These are phyloP conservation scores for Tipula helvola DNA, from an alignment of 2,888 invertebrate species.

Conservation along the genomic window DNA sequence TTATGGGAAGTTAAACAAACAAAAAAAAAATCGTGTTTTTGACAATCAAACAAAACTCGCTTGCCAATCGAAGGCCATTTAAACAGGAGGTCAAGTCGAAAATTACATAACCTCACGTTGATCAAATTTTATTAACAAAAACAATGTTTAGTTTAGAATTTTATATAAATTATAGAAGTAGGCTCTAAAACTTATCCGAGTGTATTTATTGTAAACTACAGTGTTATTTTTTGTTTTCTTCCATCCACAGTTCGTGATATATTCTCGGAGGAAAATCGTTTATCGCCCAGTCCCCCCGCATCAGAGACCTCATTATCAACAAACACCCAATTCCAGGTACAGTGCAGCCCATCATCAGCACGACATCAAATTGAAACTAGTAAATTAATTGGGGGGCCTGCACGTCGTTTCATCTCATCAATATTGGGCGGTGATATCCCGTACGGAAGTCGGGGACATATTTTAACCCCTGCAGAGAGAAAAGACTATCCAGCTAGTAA, in stretches of 20 bases:
- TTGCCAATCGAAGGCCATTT: background rate
- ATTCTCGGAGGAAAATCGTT: slow-evolving; percentile 35
- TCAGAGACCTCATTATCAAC: slow-evolving; percentile 1
- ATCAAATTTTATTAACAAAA: background rate
- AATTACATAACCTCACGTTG: background rate
- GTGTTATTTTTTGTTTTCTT: slow-evolving; percentile 17
- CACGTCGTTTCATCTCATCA: slow-evolving; percentile 62
- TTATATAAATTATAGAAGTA: slow-evolving; percentile 13
- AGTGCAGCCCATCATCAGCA: background rate
- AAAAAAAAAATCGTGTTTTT: background rate
- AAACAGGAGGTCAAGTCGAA: background rate
- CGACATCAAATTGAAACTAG: background rate
- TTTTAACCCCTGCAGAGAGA: slow-evolving; percentile 68
- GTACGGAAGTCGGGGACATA: slow-evolving; percentile 66
- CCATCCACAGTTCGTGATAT: slow-evolving; percentile 42
- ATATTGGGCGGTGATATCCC: slow-evolving; percentile 70
- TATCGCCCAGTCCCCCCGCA: slow-evolving; percentile 20
- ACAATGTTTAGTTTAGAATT: slow-evolving; percentile 10
- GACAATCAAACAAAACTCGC: background rate
- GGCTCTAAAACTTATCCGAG: background rate
- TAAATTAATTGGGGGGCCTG: slow-evolving; percentile 26
- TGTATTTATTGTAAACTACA: background rate
- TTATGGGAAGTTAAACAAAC: background rate
- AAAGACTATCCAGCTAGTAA: slow-evolving; percentile 55
- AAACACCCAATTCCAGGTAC: background rate